A percentile compares a stretch with the other conserved stretches of the same genome.
Evolutionary conservation across 2,888 invertebrate species (phyloP).

Genomic region (Gymnosoma rotundatum): DNA sequence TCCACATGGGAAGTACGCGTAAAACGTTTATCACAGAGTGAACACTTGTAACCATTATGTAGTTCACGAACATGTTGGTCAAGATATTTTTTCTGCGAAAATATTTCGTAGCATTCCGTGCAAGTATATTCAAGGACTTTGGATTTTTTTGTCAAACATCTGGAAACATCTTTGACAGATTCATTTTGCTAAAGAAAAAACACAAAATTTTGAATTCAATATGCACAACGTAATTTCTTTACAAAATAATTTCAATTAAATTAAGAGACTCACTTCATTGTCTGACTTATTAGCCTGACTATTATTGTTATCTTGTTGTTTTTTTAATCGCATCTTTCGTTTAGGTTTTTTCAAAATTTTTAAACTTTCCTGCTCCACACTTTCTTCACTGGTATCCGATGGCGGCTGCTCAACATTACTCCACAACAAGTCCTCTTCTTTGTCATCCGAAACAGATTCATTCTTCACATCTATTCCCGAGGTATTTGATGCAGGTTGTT

Average conservation of each 20-base stretch:
- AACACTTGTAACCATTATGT: conserved; percentile 65
- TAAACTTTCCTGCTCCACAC: conserved; percentile 12
- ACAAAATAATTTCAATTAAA: too few relatives aligned
- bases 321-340: neutral
- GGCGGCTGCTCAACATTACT: conserved; percentile 2
- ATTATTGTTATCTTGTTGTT: too few relatives aligned
- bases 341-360: conserved; percentile 20
- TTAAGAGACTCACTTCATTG: neutral
- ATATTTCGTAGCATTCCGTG: conserved; percentile 54
- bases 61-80: conserved; percentile 55
- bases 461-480: conserved; percentile 26
- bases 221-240: too few relatives aligned
- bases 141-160: conserved; percentile 2
- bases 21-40: conserved; percentile 73
- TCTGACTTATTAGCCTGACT: too few relatives aligned
- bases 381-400: conserved; percentile 25
- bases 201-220: too few relatives aligned
- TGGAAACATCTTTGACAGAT: neutral
- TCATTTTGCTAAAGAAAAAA: conserved; percentile 4
- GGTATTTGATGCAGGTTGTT: neutral
- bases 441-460: neutral
- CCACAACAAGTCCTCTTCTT: neutral
- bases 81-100: conserved; percentile 43
- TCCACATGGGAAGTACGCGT: conserved; percentile 30
- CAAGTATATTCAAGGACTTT: conserved; percentile 45